These are phyloP conservation scores for Phymastichus coffea DNA, from an alignment of 1,140 invertebrate genomes.

Conservation along the genomic window DNA sequence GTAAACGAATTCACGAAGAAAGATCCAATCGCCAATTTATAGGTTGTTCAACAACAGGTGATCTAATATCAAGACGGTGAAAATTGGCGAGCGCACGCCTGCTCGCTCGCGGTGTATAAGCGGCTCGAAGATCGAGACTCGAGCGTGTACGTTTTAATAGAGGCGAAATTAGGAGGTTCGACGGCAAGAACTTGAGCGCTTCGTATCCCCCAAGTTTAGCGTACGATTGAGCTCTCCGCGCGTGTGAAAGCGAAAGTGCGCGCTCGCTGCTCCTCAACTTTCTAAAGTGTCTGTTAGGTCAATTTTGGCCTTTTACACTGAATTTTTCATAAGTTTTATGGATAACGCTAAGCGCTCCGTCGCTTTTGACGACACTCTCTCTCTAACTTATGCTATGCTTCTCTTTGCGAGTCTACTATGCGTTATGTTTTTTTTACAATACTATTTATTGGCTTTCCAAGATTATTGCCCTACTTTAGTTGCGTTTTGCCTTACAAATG, in stretches of 20 bases:
- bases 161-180: slow-evolving; percentile 25
- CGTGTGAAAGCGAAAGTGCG: slow-evolving; percentile 18
- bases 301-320: slow-evolving; percentile 4
- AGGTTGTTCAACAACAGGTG: neutral
- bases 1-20: too few species aligned
- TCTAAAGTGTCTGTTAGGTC: slow-evolving; percentile 10
- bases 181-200: slow-evolving; percentile 19
- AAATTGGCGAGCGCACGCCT: too few species aligned
- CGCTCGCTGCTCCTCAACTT: slow-evolving; percentile 19
- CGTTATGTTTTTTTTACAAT: too few species aligned
- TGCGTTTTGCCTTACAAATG: too few species aligned
- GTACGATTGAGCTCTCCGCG: neutral
- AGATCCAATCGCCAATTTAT: neutral
- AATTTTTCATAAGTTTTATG: neutral
- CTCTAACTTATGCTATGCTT: too few species aligned
- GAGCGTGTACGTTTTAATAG: slow-evolving; percentile 14
- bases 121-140: slow-evolving; percentile 8
- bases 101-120: too few species aligned
- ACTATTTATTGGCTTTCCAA: too few species aligned
- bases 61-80: too few species aligned
- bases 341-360: too few species aligned
- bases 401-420: too few species aligned
- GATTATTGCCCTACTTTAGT: too few species aligned
- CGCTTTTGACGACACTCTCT: too few species aligned
- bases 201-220: slow-evolving; percentile 22